Evolutionary conservation across 1,140 invertebrate species (phyloP), one percentile per base, ranked within the genome.

Genomic region (Solenopsis fugax): DNA sequence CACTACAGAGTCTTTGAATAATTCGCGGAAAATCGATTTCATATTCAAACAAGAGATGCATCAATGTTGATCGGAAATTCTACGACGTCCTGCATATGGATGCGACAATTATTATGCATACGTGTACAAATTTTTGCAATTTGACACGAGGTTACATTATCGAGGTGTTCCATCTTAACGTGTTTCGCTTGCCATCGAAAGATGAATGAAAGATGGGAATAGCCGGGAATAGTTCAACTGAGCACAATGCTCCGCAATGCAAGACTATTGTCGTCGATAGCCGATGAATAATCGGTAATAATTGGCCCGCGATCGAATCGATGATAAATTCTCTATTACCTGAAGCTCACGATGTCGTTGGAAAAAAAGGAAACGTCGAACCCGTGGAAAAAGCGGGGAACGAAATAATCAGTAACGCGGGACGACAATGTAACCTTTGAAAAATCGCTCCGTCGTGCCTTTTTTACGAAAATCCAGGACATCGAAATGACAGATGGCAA

Each of bases 401-500:
- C 69, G 29, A 84, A 75, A 84, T 60, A 73, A 73, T 84, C 80
- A 24, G 54, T 29, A 48, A 60, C 60, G 29, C 18, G 29, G 29
- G 62, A 45, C 54, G 29, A 82, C 24, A 52, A 48, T 37, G n/a
- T 41, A 13, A n/a, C 41, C 24, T 60, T 50, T 84, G 54, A 75
- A 84, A 84, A 84, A 75, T 84, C 54, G 21, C 9, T 24, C 18
- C 18, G 54, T 48, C 41, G 29, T 73, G 7, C 18, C 34, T 48
- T 58, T 41, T 72, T 72, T 18, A 16, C 65, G 41, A 4, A 73
- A 37, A 84, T 48, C 24, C 54, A 24, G 24, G 29, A 72, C 29
- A 73, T 48, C 41, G 58, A 21, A 52, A 56, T 58, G 78, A 73
- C 80, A 84, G 80, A 84, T 84, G 80, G 67, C 48, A 18, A 81